Evolutionary conservation across 2,113 vertebrate genomes (phyloP).

Genomic region (Proteles cristata): DNA sequence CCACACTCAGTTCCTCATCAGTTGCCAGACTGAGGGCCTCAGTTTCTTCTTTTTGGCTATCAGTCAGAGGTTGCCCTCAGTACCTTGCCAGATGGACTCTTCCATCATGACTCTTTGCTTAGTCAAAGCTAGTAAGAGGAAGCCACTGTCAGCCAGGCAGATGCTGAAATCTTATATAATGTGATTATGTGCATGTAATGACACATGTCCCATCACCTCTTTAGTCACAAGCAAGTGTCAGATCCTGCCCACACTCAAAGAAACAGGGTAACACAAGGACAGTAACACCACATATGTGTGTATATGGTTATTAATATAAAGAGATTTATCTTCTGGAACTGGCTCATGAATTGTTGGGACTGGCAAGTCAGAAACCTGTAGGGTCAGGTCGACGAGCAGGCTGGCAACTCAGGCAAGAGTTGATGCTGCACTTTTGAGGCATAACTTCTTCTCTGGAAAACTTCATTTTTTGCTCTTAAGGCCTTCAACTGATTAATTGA

Average conservation of each 20-base stretch:
- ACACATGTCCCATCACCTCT: neutral
- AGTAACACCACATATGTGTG: neutral
- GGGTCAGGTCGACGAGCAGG: neutral
- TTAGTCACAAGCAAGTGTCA: neutral
- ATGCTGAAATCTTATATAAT: neutral
- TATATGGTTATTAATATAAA: neutral
- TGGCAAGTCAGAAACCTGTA: neutral
- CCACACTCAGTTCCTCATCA: neutral
- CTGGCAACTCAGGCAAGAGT: neutral
- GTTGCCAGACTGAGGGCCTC: neutral
- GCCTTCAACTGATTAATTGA: neutral
- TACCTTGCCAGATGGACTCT: neutral
- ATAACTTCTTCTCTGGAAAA: slow-evolving; percentile 3
- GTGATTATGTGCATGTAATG: neutral
- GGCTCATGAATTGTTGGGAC: neutral
- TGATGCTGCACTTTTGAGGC: neutral
- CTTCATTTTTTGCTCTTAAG: neutral
- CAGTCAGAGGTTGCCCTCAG: neutral
- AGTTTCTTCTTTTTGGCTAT: neutral
- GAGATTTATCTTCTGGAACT: neutral
- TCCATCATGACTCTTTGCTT: neutral
- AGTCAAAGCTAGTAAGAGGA: neutral
- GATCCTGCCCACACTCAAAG: neutral
- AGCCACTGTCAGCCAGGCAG: neutral
- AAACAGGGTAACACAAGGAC: neutral